Base-by-base conservation (phyloP, 2,113 vertebrate genomes). In the Stercorarius parasiticus region DNA sequence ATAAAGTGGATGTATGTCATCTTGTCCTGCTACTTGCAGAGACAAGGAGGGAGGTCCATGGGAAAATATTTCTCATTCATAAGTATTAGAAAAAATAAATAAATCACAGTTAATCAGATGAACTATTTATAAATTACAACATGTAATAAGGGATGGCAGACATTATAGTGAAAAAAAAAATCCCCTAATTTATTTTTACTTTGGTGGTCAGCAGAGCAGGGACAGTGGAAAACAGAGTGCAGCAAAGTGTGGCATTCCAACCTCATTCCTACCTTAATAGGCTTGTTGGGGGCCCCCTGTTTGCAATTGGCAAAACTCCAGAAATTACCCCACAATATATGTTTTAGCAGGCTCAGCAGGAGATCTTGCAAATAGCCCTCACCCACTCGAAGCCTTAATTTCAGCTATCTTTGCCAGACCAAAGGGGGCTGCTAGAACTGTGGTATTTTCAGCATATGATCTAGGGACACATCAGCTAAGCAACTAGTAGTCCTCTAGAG, bases 201-300 rank as follows among this genome's bases (percentile, higher is more conserved):
- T 53, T 42, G n/a, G 16, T 93, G 94, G 77, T 95, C 95, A 94
- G 80, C 83, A 95, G 81, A 95, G 77, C 83, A 90, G 53, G 83
- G 88, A 91, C 65, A 89, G 80, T 43, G 61, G 49, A 96, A 95
- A 95, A 93, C 52, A 78, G 93, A 94, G 92, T 0, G 3, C 79
- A 95, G 93, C 85, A 92, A 95, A 96, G 82, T 81, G 58, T 93
- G 72, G 80, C 90, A 97, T 97, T 95, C 94, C 90, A 94, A 19
- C 64, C 76, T 94, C 94, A 95, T 95, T 92, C 88, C 86, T 95
- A 94, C 87, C 74, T 95, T 96, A 93, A 96, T 62, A 94, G 82
- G 93, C 86, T 93, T 93, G 84, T 36, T 91, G 74, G 70, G 53
- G 94, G 62, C 82, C 86, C 58, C 21, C 86, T 77, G 76, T 94